These are phyloP conservation scores for Drosophila ananassae DNA, from an alignment of 1,140 invertebrate genomes.

Conservation along the genomic window DNA sequence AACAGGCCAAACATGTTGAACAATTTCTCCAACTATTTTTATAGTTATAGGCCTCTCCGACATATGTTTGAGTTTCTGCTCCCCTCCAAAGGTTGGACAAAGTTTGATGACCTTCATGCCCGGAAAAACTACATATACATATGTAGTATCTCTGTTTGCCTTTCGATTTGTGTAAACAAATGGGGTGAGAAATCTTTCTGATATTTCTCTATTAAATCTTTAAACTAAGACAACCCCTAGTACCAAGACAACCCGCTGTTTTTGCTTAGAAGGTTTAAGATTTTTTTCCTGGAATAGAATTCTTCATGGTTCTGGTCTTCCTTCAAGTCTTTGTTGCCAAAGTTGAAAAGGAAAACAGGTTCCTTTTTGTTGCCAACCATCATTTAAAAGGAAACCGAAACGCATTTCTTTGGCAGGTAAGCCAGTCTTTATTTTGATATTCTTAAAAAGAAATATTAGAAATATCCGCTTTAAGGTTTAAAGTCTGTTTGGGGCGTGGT, in stretches of 20 bases:
- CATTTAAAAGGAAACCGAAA: not conserved
- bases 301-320: conserved; percentile 15
- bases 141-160: conserved; percentile 5
- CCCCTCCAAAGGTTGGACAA: conserved; percentile 12
- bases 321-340: conserved; percentile 10
- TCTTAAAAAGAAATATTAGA: not conserved
- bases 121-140: conserved; percentile 21
- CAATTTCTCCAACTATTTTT: conserved; percentile 61
- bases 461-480: not conserved
- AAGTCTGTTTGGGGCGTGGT: conserved; percentile 28
- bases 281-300: conserved; percentile 26
- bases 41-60: conserved; percentile 26
- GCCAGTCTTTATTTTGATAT: not conserved
- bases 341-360: conserved; percentile 17
- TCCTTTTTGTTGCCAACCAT: not conserved
- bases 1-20: conserved; percentile 47
- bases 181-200: conserved; percentile 15
- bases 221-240: not conserved
- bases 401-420: not conserved
- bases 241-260: conserved; percentile 35
- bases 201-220: not conserved
- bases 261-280: not conserved
- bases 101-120: conserved; percentile 73
- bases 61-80: conserved; percentile 33
- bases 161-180: conserved; percentile 58